phyloP scores from a whole-genome alignment of 2,113 vertebrate species.

The Serinus canaria region DNA sequence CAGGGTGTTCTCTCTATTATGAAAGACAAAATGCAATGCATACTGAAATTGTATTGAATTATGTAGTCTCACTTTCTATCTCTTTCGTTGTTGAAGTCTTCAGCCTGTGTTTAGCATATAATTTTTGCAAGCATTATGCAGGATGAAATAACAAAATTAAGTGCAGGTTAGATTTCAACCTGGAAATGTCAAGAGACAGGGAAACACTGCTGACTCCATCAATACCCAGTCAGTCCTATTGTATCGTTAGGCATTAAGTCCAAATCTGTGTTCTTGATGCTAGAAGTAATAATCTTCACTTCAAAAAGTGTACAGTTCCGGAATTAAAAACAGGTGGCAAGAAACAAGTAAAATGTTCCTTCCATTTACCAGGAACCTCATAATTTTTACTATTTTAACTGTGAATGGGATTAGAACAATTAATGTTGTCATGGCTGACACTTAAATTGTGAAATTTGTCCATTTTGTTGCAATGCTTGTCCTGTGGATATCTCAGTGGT shows the following conservation, averaged over 20 bases:
- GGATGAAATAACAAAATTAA: not conserved
- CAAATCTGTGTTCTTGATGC: not conserved
- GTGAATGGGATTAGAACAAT: not conserved
- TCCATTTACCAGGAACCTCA: not conserved
- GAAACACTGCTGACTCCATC: not conserved
- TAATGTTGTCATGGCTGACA: not conserved
- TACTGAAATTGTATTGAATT: not conserved
- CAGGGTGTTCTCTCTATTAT: not conserved
- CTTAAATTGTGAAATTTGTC: not conserved
- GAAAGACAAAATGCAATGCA: not conserved
- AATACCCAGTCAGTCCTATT: not conserved
- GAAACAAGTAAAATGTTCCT: not conserved
- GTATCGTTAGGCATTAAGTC: not conserved
- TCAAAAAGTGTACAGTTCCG: not conserved
- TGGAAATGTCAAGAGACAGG: not conserved
- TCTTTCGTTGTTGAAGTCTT: not conserved
- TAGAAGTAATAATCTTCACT: not conserved
- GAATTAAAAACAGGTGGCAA: not conserved
- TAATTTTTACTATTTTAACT: not conserved
- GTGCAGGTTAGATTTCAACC: not conserved
- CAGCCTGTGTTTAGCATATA: not conserved
- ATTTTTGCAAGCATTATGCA: not conserved
- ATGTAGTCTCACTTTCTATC: not conserved
- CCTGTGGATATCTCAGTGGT: not conserved
- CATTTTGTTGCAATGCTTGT: not conserved